Percentiles rank a stretch among this genome's conserved stretches.
These are phyloP conservation scores for Desmophyllum pertusum DNA, from an alignment of 92 coral and sea anemone genomes.

Conservation along the genomic window DNA sequence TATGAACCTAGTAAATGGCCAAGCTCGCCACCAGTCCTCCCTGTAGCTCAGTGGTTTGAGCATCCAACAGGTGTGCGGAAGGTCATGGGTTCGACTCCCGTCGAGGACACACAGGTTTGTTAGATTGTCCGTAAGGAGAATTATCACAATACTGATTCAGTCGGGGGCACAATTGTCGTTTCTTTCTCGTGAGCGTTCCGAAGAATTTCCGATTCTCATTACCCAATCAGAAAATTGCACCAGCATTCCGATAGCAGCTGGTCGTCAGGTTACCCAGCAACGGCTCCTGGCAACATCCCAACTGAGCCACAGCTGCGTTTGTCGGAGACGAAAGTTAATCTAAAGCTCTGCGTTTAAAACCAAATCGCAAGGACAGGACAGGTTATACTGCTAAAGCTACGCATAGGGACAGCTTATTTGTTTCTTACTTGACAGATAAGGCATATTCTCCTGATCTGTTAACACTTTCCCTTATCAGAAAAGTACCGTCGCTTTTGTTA, in stretches of 20 bases:
- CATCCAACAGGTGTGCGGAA: too few relatives aligned
- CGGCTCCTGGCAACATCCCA: background rate
- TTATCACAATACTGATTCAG: background rate
- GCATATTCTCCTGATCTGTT: slow-evolving; percentile 91
- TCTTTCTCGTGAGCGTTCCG: background rate
- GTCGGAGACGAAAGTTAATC: too few relatives aligned
- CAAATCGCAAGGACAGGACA: too few relatives aligned
- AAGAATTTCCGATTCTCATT: background rate
- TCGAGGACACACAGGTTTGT: too few relatives aligned
- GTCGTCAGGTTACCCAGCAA: background rate
- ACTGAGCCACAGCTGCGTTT: too few relatives aligned
- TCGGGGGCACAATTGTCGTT: background rate
- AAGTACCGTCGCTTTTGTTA: slow-evolving; percentile 84
- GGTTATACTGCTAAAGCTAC: background rate
- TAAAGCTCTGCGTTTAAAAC: background rate
- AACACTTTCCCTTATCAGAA: slow-evolving; percentile 89
- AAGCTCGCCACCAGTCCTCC: too few relatives aligned
- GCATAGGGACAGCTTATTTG: background rate
- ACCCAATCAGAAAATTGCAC: background rate
- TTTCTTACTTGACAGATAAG: slow-evolving; percentile 82
- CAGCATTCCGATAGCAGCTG: background rate
- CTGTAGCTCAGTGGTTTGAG: too few relatives aligned
- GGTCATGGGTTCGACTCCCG: too few relatives aligned
- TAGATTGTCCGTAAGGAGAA: background rate
- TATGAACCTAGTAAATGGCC: too few relatives aligned